Base-by-base conservation (phyloP, 1,140 invertebrate species). In the Epicauta chinensis region DNA sequence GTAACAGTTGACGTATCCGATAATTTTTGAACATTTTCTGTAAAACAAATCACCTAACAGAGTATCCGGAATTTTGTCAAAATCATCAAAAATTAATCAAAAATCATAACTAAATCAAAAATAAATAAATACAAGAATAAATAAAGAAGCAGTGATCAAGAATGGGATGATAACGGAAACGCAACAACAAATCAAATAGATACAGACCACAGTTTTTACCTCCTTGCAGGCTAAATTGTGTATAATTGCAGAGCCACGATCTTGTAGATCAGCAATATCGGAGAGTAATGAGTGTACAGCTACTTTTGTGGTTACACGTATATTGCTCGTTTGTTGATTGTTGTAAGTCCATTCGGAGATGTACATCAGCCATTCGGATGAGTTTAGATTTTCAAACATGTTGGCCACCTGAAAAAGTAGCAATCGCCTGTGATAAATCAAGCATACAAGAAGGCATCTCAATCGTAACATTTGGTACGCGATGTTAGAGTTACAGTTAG, bases 151-250 rank as follows among this genome's bases (percentile, higher is more conserved):
- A n/a, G n/a, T n/a, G n/a, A n/a, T n/a, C n/a, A n/a, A n/a, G n/a
- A n/a, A n/a, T n/a, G n/a, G n/a, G n/a, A n/a, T n/a, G n/a, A n/a
- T n/a, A n/a, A n/a, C n/a, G 29, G 29, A 23, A 38, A 39, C 53
- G 35, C 56, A 53, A 43, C 11, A 9, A 62, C 16, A 42, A 44
- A 53, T 48, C n/a, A 17, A 32, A 46, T 56, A 66, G 78, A 86
- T 87, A 87, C 88, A 80, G 83, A 92, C 91, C 87, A 93, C 90
- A 73, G 89, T 90, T 84, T 93, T 93, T 81, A 91, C 91, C 84
- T 96, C 92, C 85, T 94, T 95, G 77, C 87, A 87, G 59, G 89
- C 89, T 48, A 95, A 77, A 71, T 96, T 96, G 73, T 93, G 87
- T 51, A 95, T 83, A 42, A 96, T 84, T 51, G 90, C 89, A 3